Percentiles rank a stretch among this genome's conserved stretches.
These are phyloP conservation scores for Nephrotoma guestfalica DNA, from an alignment of 2,888 invertebrate species.

Conservation along the genomic window DNA sequence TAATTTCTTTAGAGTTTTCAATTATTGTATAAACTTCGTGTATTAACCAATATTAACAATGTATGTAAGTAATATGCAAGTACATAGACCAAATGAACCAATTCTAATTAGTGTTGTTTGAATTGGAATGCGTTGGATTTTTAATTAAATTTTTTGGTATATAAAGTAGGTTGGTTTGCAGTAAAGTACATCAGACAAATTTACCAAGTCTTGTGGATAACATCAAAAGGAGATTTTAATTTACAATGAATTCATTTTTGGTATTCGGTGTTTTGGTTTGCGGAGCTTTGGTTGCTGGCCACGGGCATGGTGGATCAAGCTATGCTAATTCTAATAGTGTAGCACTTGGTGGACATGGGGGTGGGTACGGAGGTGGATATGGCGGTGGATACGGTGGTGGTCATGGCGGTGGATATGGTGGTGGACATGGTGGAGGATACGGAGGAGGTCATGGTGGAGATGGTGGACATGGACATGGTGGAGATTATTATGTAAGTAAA, in stretches of 20 bases:
- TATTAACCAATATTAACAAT: background rate
- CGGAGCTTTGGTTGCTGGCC: background rate
- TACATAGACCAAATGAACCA: background rate
- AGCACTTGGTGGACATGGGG: constrained; percentile 8
- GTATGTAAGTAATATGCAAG: background rate
- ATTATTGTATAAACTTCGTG: background rate
- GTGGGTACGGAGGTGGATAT: constrained; percentile 10
- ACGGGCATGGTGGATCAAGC: background rate
- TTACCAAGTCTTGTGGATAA: background rate
- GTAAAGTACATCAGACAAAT: background rate
- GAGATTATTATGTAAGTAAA: background rate
- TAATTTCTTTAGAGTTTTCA: background rate
- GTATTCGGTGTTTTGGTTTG: background rate
- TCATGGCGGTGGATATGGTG: background rate
- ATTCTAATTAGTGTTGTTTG: background rate
- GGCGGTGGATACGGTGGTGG: constrained; percentile 8
- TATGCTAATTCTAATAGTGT: background rate
- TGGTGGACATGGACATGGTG: background rate
- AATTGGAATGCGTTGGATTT: background rate
- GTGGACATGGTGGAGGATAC: constrained; percentile 15
- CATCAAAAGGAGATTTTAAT: background rate
- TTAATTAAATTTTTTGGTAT: background rate
- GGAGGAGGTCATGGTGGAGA: background rate
- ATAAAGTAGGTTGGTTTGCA: background rate
- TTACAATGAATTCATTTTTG: background rate